Base-by-base conservation (phyloP, 2,888 invertebrate species). In the Oscheius sp. region DNA sequence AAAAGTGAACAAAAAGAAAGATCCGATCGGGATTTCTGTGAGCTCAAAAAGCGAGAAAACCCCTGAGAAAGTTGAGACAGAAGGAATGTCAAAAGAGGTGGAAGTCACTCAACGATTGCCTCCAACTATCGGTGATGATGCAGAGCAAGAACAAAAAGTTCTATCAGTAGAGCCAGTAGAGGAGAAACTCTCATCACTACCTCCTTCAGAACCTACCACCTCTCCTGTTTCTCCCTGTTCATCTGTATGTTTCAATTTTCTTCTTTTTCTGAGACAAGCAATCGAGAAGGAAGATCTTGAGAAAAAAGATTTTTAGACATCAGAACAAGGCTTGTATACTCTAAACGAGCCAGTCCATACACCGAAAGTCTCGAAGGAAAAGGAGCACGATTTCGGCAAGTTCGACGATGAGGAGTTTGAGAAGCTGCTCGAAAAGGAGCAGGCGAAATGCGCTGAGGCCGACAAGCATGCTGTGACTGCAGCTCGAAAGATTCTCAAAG, bases 401-500 rank as follows among this genome's bases (percentile, higher is more conserved):
- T 17, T 64, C 33, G 33, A 64, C 6, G 64, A 64, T 31, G 48
- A 64, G 2, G 64, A 64, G 25, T 64, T 64, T 25, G 64, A 64
- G 64, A 64, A 64, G 34, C n/a, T 64, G 17, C 48, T 64, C 31
- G 48, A 17, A 6, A 31, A 64, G 33, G 64, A 64, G 34, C 42
- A 61, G 23, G 42, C 61, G n/a, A 39, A 6, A 17, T 64, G 48
- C 37, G 64, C 48, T 23, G 64, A 33, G 45, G 20, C 29, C 1
- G 64, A 64, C 48, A 64, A 64, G n/a, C 33, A 33, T 1, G 64
- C 64, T 1, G 50, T 64, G 15, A 34, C 17, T 4, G 48, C 64
- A 15, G 74, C 76, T 5, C 66, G 70, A 37, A 69, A 69, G 27
- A 66, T 76, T 42, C 58, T 76, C 46, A 71, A 72, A 37, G 65